phyloP scores from a whole-genome alignment of 2,797 vertebrate genomes.

The Denticeps clupeoides region DNA sequence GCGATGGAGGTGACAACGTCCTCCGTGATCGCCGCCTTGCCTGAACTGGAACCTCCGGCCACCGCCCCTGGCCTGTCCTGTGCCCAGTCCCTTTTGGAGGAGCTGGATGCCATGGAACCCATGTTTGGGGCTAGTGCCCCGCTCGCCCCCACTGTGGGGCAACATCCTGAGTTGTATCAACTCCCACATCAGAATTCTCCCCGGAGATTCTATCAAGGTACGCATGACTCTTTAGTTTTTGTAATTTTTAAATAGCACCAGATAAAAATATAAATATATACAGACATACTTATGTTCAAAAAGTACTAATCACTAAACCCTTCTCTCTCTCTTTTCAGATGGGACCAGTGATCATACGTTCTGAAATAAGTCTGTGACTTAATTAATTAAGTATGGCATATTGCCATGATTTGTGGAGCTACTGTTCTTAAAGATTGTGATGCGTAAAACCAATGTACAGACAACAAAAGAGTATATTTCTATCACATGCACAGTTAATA shows the following conservation, averaged over 20 bases:
- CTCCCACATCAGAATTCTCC: constrained; percentile 57
- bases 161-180: constrained; percentile 76
- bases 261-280: neutral
- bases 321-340: constrained; percentile 50
- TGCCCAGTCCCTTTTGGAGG: constrained; percentile 66
- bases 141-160: constrained; percentile 60
- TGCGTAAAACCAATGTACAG: constrained; percentile 16
- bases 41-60: constrained; percentile 13
- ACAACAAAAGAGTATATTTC: constrained; percentile 11
- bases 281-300: neutral
- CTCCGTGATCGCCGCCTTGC: constrained; percentile 1
- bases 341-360: constrained; percentile 69
- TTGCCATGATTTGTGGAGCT: constrained; percentile 57
- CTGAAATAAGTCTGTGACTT: constrained; percentile 81
- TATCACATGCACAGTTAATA: constrained; percentile 6
- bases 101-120: constrained; percentile 65
- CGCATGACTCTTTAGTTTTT: constrained; percentile 11
- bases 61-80: constrained; percentile 50
- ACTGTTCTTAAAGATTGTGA: constrained; percentile 13
- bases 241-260: neutral
- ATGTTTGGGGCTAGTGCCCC: constrained; percentile 67
- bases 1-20: constrained; percentile 21
- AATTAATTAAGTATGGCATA: constrained; percentile 74
- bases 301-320: neutral
- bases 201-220: constrained; percentile 66